Evolutionary conservation across 2,113 vertebrate species (phyloP), one percentile per base, ranked within the genome.

Genomic region (Rhagologus leucostigma): DNA sequence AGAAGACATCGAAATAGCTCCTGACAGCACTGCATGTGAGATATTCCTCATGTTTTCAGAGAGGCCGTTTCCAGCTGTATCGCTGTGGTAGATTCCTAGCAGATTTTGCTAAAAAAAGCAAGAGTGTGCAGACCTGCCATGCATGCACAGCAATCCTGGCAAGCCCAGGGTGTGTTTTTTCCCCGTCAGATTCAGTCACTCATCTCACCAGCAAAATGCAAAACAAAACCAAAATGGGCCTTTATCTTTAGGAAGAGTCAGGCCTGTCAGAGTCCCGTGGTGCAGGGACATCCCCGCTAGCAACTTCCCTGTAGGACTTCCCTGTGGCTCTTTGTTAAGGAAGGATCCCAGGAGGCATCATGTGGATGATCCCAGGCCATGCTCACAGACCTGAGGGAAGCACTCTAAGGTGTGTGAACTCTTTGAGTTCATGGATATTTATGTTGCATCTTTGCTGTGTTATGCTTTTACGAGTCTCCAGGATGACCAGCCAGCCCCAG

Each of bases 191-290:
- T 69, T 67, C 15, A 42, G 44, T 60, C 16, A 44, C 33, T 67
- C 33, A 5, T 27, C 59, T 89, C 68, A 42, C 32, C 46, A 65
- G 33, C 13, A 73, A 56, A 29, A 41, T 2, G 17, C 52, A 75
- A 67, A 91, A 33, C 50, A 84, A n/a, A 68, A 46, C n/a, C 6
- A 59, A 50, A 82, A 44, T 4, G 13, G 35, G 6, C 10, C 29
- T 23, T 16, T 20, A 27, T 33, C 33, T 55, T 55, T 4, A 56
- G 64, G 39, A 71, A 53, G 12, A 41, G 20, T 33, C 68, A 52
- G 19, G 16, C 9, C 29, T 47, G 56, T 8, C 30, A 22, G 55
- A 56, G 26, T 2, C 18, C 35, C 2, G 0, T 7, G 1, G 2
- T 24, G 21, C 39, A 59, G 76, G 77, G 41, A 73, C 52, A 79